A percentile compares a stretch with the other conserved stretches of the same genome.
These are phyloP conservation scores for Brachionus koreanus DNA, from an alignment of 1,140 invertebrate genomes.

Conservation along the genomic window DNA sequence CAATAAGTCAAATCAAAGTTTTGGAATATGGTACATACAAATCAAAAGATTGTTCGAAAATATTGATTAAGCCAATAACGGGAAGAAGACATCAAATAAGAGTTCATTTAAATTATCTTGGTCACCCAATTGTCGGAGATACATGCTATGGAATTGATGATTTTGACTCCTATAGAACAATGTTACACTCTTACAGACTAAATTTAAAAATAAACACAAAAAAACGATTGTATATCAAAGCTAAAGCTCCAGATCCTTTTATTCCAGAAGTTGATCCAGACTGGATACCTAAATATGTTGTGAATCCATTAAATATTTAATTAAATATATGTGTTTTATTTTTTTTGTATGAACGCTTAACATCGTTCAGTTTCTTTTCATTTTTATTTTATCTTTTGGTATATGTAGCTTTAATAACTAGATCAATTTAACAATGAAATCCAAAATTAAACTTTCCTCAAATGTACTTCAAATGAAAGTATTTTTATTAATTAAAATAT, in stretches of 20 bases:
- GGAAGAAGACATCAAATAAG: constrained; percentile 93
- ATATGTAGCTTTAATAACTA: background rate
- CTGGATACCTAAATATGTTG: background rate
- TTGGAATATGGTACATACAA: constrained; percentile 40
- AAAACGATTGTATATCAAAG: constrained; percentile 12
- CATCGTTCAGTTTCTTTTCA: background rate
- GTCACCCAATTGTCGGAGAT: constrained; percentile 88
- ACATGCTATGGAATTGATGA: constrained; percentile 42
- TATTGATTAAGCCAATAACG: constrained; percentile 59
- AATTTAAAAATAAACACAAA: constrained; percentile 18
- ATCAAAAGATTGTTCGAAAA: background rate
- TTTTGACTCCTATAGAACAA: constrained; percentile 40
- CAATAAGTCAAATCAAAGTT: background rate
- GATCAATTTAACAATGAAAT: constrained; percentile 29
- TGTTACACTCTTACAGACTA: constrained; percentile 39
- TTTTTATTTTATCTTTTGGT: background rate
- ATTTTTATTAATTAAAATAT: background rate
- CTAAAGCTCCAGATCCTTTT: constrained; percentile 38
- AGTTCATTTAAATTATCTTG: constrained; percentile 88
- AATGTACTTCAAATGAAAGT: constrained; percentile 44
- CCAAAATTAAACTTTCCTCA: constrained; percentile 13
- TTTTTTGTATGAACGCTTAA: background rate
- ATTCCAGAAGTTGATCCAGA: constrained; percentile 12
- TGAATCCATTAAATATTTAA: constrained; percentile 32
- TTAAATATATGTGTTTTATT: background rate